Evolutionary conservation across 2,888 invertebrate species (phyloP), one percentile per base, ranked within the genome.

Genomic region (Desoria tigrina): DNA sequence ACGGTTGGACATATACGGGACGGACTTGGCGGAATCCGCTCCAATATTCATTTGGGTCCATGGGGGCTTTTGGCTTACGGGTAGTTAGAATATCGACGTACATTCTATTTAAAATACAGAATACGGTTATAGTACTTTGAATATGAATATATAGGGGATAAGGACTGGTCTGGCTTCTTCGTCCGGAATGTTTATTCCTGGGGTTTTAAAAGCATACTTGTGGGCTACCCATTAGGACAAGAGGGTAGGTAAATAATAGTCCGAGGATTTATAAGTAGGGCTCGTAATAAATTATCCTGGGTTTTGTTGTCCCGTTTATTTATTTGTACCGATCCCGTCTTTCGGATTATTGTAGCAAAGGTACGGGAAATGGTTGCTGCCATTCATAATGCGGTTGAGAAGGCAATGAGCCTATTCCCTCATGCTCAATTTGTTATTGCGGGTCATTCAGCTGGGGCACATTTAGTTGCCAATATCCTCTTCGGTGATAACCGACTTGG

Each of bases 301-400:
- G 32, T 11, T 32, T 11, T 32, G 32, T 32, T 32, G 32, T 32
- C 32, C 32, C 32, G 11, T 32, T 11, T n/a, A n/a, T n/a, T n/a
- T n/a, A n/a, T n/a, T n/a, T 7, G 32, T 32, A 32, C 11, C 11
- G 11, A 32, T 32, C 32, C 32, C 32, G 11, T 32, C 32, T 16
- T 45, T 21, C 45, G 9, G 39, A 39, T 39, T 6, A 45, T 18
- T 45, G 6, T 16, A 45, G 45, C 21, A 45, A 45, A 45, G 6
- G n/a, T 45, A 21, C 4, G 9, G 45, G 45, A 45, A 45, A 45
- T 45, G 21, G 4, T 6, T n/a, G 16, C 45, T 18, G 45, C 45
- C 16, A 45, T 45, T 18, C 45, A 45, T 45, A 45, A 45, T 45
- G 45, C 45, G 45, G 45, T 45, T 21, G 21, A 45, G n/a, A 45